These are phyloP conservation scores for Dryadula phaetusa DNA, from an alignment of 2,888 invertebrate genomes.

Conservation along the genomic window DNA sequence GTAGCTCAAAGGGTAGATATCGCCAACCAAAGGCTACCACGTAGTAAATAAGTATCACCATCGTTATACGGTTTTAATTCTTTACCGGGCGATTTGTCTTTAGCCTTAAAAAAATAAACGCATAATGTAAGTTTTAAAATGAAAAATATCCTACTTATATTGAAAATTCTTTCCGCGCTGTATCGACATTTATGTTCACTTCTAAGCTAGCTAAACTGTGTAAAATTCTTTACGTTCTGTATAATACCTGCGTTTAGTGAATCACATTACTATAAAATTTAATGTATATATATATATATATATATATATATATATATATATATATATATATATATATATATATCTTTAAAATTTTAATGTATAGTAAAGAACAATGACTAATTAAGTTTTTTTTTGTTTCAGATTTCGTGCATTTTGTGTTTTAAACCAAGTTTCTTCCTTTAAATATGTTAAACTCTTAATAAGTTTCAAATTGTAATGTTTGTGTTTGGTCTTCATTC, in stretches of 20 bases:
- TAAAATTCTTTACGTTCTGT: background rate
- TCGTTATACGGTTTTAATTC: background rate
- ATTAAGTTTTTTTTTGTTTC: constrained; percentile 48
- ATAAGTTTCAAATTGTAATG: constrained; percentile 20
- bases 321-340: too few species aligned
- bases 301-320: too few species aligned
- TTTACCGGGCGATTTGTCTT: background rate
- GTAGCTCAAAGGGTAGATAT: constrained; percentile 8
- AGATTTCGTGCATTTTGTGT: constrained; percentile 42
- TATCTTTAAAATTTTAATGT: background rate
- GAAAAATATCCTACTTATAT: constrained; percentile 1
- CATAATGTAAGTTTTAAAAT: background rate
- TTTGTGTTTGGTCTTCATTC: constrained; percentile 5
- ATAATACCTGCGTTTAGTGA: background rate
- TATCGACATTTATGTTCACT: background rate
- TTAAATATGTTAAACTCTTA: constrained; percentile 3
- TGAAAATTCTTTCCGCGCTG: background rate
- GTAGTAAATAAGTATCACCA: background rate
- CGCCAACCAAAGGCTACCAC: background rate
- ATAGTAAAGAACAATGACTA: constrained; percentile 6
- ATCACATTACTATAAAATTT: background rate
- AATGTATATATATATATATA: too few species aligned
- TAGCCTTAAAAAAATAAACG: too few species aligned
- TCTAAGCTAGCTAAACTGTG: too few species aligned
- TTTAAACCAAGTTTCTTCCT: constrained; percentile 5